Base-by-base conservation (phyloP, 1,140 invertebrate species). In the Idris sp. region DNA sequence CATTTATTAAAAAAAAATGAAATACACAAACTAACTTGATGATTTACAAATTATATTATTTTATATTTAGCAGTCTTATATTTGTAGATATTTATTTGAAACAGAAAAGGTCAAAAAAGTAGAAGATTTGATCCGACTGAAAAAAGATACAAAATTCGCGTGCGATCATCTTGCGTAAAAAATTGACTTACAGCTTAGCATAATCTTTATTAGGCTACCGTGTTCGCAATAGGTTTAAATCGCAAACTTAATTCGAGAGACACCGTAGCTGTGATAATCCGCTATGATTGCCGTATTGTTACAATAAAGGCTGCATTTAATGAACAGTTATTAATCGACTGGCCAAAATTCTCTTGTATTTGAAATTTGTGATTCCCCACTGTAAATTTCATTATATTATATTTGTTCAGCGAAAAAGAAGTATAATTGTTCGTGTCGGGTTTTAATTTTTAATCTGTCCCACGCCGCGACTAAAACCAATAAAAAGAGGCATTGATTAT, bases 151-250 rank as follows among this genome's bases (percentile, higher is more conserved):
- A 36, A 71, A 53, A 36, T 13, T 43, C 9, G 46, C 30, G 36
- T 44, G 54, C 22, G 51, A 64, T 72, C 35, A 28, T 49, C 41
- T 53, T 53, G 16, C 51, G 26, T 53, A 41, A 48, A 67, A 54
- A 62, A 56, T 62, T 62, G 49, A 72, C 22, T 73, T 38, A 54
- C 40, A 16, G 33, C 33, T 61, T 53, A 53, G 15, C 15, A 41
- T 65, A 61, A 74, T 67, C 61, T 74, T 61, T 74, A 74, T 74
- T 67, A 67, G 54, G 46, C 54, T 74, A 67, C 71, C 44, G 61
- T 54, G 53, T 54, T 35, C 43, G 36, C 46, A 64, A 64, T 73
- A 61, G 53, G 38, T 59, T 65, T 65, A 59, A 73, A 54, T 48
- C 22, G 41, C 30, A 28, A 51, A 68, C 64, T 38, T 9, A 41